These are phyloP conservation scores for Choloepus didactylus DNA, from an alignment of 2,797 vertebrate species.

Conservation along the genomic window DNA sequence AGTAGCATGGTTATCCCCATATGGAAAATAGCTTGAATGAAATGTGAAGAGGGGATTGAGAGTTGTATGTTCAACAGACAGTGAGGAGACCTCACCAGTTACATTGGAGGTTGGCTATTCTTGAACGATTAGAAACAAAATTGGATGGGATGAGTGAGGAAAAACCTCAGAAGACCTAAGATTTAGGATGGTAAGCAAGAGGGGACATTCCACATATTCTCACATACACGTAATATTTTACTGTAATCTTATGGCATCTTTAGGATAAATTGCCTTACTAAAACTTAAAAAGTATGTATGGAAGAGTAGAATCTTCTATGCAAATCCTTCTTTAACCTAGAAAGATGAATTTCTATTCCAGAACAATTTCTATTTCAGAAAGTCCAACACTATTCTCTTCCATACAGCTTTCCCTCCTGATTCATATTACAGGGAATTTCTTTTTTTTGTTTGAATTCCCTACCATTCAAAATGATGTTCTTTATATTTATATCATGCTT, in stretches of 20 bases:
- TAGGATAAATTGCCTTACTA: constrained; percentile 50
- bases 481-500: neutral
- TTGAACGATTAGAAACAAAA: neutral
- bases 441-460: constrained; percentile 45
- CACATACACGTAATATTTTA: neutral
- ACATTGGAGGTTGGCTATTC: neutral
- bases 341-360: constrained; percentile 75
- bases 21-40: neutral
- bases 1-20: neutral
- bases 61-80: neutral
- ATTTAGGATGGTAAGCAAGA: neutral
- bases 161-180: neutral
- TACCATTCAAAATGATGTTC: neutral
- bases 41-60: neutral
- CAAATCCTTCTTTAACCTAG: constrained; percentile 61
- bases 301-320: constrained; percentile 56
- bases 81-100: neutral
- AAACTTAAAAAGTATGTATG: constrained; percentile 53
- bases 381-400: constrained; percentile 36
- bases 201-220: neutral
- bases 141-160: neutral
- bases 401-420: constrained; percentile 26
- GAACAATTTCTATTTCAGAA: constrained; percentile 64
- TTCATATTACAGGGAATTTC: constrained; percentile 8
- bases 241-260: constrained; percentile 53